A percentile compares a stretch with the other conserved stretches of the same genome.
phyloP scores from a whole-genome alignment of 2,113 vertebrate genomes.

The Grammomys dolichurus region DNA sequence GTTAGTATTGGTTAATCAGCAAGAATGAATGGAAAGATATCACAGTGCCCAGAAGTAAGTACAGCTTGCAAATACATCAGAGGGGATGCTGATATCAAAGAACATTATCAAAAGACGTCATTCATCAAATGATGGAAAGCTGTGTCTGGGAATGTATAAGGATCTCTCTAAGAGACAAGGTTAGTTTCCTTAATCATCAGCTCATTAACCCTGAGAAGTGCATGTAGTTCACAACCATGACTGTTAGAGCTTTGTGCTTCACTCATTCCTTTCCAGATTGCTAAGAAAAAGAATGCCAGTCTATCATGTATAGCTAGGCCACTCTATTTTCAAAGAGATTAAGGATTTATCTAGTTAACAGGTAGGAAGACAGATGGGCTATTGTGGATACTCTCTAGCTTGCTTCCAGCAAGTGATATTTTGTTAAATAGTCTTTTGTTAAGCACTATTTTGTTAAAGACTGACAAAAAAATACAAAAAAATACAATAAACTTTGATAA shows the following conservation, averaged over 20 bases:
- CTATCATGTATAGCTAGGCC: background rate
- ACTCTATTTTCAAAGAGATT: background rate
- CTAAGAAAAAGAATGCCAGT: background rate
- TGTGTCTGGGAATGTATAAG: rapidly evolving
- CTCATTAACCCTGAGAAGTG: background rate
- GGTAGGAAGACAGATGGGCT: background rate
- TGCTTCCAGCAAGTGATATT: background rate
- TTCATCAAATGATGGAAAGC: too few relatives aligned
- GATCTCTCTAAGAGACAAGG: background rate
- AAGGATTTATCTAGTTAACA: background rate
- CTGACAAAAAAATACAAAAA: too few relatives aligned
- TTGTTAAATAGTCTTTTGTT: too few relatives aligned
- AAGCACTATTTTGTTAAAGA: too few relatives aligned
- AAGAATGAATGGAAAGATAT: background rate
- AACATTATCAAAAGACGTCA: background rate
- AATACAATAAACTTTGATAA: background rate
- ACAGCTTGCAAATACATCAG: rapidly evolving
- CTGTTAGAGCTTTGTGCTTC: background rate
- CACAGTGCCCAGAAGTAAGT: too few relatives aligned
- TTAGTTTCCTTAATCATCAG: background rate
- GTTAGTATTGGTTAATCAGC: rapidly evolving
- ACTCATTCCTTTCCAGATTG: background rate
- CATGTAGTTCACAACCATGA: background rate
- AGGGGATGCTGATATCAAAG: background rate
- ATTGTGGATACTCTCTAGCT: background rate